Evolutionary conservation across 2,113 vertebrate genomes (phyloP).

Genomic region (Clarias batrachus): DNA sequence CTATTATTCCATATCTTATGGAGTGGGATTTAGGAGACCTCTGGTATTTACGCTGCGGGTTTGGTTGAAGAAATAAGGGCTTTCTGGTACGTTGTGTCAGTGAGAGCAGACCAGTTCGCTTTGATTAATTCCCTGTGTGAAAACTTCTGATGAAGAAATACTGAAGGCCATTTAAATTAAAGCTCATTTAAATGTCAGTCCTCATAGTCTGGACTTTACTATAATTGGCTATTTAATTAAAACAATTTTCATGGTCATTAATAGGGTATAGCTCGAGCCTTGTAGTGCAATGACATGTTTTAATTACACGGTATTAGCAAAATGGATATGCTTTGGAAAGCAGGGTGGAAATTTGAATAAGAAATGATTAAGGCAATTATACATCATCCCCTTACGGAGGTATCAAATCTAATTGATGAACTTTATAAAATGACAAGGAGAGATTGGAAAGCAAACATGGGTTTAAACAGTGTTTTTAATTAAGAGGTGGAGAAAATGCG

Average conservation of each 20-base stretch:
- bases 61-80: slow-evolving; percentile 30
- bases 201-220: slow-evolving; percentile 99
- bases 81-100: slow-evolving; percentile 26
- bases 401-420: slow-evolving; percentile 81
- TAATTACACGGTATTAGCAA: slow-evolving; percentile 99
- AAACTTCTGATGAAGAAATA: slow-evolving; percentile 98
- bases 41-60: slow-evolving; percentile 14
- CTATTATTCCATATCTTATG: background rate
- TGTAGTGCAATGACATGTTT: slow-evolving; percentile 99
- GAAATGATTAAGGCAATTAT: slow-evolving; percentile 99
- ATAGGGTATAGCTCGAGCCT: slow-evolving; percentile 94
- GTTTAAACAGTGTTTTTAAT: slow-evolving; percentile 67
- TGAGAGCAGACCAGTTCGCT: slow-evolving; percentile 22
- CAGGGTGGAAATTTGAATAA: slow-evolving; percentile 88
- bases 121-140: slow-evolving; percentile 99
- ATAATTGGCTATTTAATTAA: slow-evolving; percentile 99
- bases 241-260: slow-evolving; percentile 99
- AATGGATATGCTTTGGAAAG: slow-evolving; percentile 99
- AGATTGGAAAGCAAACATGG: slow-evolving; percentile 67
- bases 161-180: slow-evolving; percentile 99
- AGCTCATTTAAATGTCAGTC: slow-evolving; percentile 99
- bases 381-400: slow-evolving; percentile 91
- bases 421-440: slow-evolving; percentile 63
- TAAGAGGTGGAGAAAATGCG: slow-evolving; percentile 61
- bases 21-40: background rate